A percentile compares a stretch with the other conserved stretches of the same genome.
These are phyloP conservation scores for Hydrozoanthus gracilis DNA, from an alignment of 92 coral and sea anemone genomes.

Conservation along the genomic window DNA sequence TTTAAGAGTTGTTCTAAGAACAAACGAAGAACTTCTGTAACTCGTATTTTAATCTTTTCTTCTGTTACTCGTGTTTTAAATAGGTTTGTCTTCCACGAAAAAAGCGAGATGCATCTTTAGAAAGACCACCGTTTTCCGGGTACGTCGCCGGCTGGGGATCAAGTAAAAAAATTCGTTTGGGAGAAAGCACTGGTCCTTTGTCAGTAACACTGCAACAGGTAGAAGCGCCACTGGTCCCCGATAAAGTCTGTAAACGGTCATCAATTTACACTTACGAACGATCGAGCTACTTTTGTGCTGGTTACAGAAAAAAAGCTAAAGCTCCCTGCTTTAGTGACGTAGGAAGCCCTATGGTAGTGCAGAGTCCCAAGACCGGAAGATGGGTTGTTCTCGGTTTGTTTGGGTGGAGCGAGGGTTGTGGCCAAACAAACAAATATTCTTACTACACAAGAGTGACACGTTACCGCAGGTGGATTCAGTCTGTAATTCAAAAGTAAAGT, in stretches of 20 bases:
- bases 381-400: slow-evolving; percentile 91
- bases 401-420: slow-evolving; percentile 95
- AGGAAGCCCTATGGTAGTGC: slow-evolving; percentile 88
- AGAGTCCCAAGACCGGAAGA: slow-evolving; percentile 81
- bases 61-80: no score
- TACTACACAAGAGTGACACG: slow-evolving; percentile 86
- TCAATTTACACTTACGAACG: slow-evolving; percentile 68
- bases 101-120: slow-evolving; percentile 72
- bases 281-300: slow-evolving; percentile 79
- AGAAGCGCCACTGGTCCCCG: slow-evolving; percentile 77
- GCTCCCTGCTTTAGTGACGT: slow-evolving; percentile 86
- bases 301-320: slow-evolving; percentile 72
- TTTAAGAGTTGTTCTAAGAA: no score
- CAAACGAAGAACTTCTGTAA: no score
- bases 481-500: slow-evolving; percentile 43
- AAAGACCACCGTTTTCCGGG: slow-evolving; percentile 74
- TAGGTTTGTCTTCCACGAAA: slow-evolving; percentile 85
- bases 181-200: slow-evolving; percentile 71
- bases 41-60: no score
- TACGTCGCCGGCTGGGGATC: slow-evolving; percentile 95
- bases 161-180: slow-evolving; percentile 63
- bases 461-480: slow-evolving; percentile 83
- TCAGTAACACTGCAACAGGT: slow-evolving; percentile 78
- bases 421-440: slow-evolving; percentile 79
- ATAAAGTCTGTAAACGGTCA: slow-evolving; percentile 75